Base-by-base conservation (phyloP, 2,113 vertebrate species). In the Grantiella picta region DNA sequence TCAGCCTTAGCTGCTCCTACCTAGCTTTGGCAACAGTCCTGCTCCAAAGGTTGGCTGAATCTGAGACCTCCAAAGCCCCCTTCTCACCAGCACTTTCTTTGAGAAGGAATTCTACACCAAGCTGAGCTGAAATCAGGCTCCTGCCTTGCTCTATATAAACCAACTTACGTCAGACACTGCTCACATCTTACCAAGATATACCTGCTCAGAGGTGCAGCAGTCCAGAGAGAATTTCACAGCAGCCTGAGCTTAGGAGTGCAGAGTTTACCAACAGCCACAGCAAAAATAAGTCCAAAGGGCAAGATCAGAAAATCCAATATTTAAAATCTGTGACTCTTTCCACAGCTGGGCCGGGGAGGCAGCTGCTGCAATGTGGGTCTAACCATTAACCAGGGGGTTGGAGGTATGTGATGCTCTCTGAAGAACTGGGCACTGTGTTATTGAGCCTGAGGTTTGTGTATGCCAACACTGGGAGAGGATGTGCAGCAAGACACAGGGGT, bases 381-480 rank as follows among this genome's bases (percentile, higher is more conserved):
- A 77, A 63, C n/a, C 52, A 57, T 79, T 71, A 83, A 90, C 42
- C 31, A 84, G 27, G 10, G 25, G 15, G 3, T 25, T 50, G 9
- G 40, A 45, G 38, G 45, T 16, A 33, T 69, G 29, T 7, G 29
- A 27, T 71, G 61, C 12, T 61, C 27, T 44, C 69, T 22, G 31
- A 40, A 15, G 40, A 82, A 54, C 25, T 21, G 33, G 16, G 35
- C 14, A 27, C 57, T 71, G 66, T 28, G 15, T 18, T 40, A 35
- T 24, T 17, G 25, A 69, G 27, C 56, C 61, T 4, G 12, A 49
- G 35, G 31, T 31, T 35, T 66, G 86, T 1, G 3, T 17, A 40
- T 35, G n/a, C 63, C 78, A 60, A 2, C 3, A 1, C 16, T 5
- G 18, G 60, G 53, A 44, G 15, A 35, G 6, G 47, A 19, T 0